Base-by-base conservation (phyloP, 1,140 invertebrate species). In the Orchesella cincta region DNA sequence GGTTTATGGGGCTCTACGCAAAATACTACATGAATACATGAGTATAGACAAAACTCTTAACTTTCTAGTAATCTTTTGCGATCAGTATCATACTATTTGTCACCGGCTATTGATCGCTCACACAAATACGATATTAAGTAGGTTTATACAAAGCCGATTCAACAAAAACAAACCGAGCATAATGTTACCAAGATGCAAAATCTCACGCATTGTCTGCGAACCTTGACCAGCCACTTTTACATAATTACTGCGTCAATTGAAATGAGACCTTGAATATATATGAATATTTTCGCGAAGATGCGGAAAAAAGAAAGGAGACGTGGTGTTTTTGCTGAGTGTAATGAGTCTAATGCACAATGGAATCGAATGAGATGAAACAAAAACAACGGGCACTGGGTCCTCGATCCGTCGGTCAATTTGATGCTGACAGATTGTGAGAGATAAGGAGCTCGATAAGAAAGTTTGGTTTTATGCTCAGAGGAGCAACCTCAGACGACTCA, bases 251-350 rank as follows among this genome's bases (percentile, higher is more conserved):
- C 26, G 62, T 12, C 31, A 29, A 67, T 33, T 18, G 52, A 57
- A 57, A 57, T 1, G 12, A 29, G 31, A 2, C 62, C 31, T 67
- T 14, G 26, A 33, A 8, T 16, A 3, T 67, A 2, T 67, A 5
- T 67, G 62, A 29, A 31, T 31, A 12, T 67, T 67, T 67, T 67
- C 29, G 33, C 23, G 8, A 8, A 67, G 26, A 31, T 67, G 62
- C 62, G 62, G 62, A 67, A 67, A 67, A 67, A 67, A 5, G 23
- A 57, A 57, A 26, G 52, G 52, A n/a, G n/a, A n/a, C n/a, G n/a
- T n/a, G n/a, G n/a, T n/a, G n/a, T n/a, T n/a, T n/a, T n/a, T n/a
- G n/a, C n/a, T n/a, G n/a, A n/a, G n/a, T n/a, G n/a, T n/a, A n/a
- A n/a, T n/a, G n/a, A n/a, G n/a, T n/a, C n/a, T n/a, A n/a, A n/a